phyloP scores from a whole-genome alignment of 2,797 vertebrate genomes.

The Echiichthys vipera region DNA sequence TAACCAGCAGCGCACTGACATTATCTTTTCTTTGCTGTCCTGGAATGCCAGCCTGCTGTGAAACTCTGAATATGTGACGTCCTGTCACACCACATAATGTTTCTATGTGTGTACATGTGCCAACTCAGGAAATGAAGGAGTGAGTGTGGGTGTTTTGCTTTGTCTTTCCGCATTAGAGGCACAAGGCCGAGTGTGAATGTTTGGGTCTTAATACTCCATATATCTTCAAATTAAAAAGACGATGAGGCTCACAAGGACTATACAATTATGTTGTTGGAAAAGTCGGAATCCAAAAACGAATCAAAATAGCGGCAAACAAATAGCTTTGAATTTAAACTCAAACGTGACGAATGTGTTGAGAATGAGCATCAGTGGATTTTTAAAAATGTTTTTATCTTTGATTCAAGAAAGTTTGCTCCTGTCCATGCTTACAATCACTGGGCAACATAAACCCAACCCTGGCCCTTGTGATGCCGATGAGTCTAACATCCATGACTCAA shows the following conservation, averaged over 20 bases:
- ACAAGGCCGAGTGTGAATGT: slow-evolving; percentile 48
- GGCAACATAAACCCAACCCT: slow-evolving; percentile 53
- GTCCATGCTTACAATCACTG: slow-evolving; percentile 40
- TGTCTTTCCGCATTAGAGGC: slow-evolving; percentile 50
- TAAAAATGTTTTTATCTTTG: slow-evolving; percentile 20
- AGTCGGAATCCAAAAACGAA: slow-evolving; percentile 1
- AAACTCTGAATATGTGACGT: slow-evolving; percentile 77
- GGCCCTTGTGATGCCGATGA: slow-evolving; percentile 67
- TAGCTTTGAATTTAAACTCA: slow-evolving; percentile 36
- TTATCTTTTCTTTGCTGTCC: slow-evolving; percentile 77
- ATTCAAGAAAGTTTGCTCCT: slow-evolving; percentile 29
- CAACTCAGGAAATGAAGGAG: slow-evolving; percentile 30
- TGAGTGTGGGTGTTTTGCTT: slow-evolving; percentile 49
- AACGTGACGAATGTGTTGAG: slow-evolving; percentile 20
- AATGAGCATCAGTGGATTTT: slow-evolving; percentile 1
- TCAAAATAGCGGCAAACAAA: slow-evolving; percentile 18
- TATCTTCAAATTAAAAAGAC: slow-evolving; percentile 24
- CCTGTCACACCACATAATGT: slow-evolving; percentile 74
- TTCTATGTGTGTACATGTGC: slow-evolving; percentile 20
- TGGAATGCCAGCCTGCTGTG: slow-evolving; percentile 79
- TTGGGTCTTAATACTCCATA: slow-evolving; percentile 37
- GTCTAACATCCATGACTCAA: slow-evolving; percentile 78
- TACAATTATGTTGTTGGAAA: slow-evolving; percentile 17
- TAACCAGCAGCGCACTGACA: slow-evolving; percentile 72
- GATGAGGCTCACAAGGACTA: neutral